phyloP scores from a whole-genome alignment of 2,888 invertebrate genomes.

The Aplocera efformata region DNA sequence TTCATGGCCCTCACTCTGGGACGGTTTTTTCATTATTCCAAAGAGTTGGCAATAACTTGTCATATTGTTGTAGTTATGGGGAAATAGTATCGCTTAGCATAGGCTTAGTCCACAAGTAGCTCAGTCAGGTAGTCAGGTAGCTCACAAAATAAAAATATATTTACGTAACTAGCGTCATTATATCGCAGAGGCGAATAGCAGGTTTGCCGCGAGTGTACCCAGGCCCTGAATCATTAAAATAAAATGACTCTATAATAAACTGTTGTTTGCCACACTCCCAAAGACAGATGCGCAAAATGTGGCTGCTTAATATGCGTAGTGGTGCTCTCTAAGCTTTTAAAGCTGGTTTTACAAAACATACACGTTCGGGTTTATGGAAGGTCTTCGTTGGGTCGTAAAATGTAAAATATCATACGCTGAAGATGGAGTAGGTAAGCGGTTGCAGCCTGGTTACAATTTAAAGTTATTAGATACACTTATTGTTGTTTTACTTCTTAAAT shows the following conservation, averaged over 20 bases:
- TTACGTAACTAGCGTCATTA: too few relatives aligned
- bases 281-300: slow-evolving; percentile 27
- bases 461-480: slow-evolving; percentile 52
- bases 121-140: too few relatives aligned
- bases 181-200: too few relatives aligned
- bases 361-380: slow-evolving; percentile 32
- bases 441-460: slow-evolving; percentile 15
- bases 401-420: slow-evolving; percentile 25
- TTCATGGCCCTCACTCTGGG: too few relatives aligned
- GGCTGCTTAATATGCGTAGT: slow-evolving; percentile 40
- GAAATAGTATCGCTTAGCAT: too few relatives aligned
- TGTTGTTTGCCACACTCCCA: slow-evolving; percentile 35
- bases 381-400: slow-evolving; percentile 31
- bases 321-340: slow-evolving; percentile 29
- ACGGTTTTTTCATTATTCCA: too few relatives aligned
- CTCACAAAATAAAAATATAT: too few relatives aligned
- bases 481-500: slow-evolving; percentile 78
- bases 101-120: too few relatives aligned
- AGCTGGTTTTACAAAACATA: slow-evolving; percentile 31
- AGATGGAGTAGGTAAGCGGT: slow-evolving; percentile 21
- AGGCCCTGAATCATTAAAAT: slow-evolving; percentile 38
- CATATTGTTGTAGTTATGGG: too few relatives aligned
- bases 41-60: too few relatives aligned
- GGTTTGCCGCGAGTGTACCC: too few relatives aligned
- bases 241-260: slow-evolving; percentile 40